These are phyloP conservation scores for Elgaria multicarinata DNA, from an alignment of 2,113 vertebrate genomes.

Conservation along the genomic window DNA sequence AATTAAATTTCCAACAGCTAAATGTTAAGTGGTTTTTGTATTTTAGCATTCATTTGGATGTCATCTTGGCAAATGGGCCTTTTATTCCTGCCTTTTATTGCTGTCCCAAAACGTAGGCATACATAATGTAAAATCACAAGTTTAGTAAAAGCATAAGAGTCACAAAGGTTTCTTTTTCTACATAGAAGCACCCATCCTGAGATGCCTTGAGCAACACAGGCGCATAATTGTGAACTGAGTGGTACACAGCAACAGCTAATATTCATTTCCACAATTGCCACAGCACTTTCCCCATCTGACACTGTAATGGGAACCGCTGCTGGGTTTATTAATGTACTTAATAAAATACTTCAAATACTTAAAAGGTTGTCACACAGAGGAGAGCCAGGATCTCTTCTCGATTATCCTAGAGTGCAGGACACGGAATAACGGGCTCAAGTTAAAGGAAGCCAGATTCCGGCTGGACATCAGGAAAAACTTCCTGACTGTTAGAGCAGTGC, in stretches of 20 bases:
- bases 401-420: too few relatives aligned
- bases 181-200: not conserved
- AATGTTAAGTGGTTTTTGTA: not conserved
- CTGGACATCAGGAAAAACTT: too few relatives aligned
- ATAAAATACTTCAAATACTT: too few relatives aligned
- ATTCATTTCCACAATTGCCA: not conserved
- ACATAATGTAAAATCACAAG: not conserved
- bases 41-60: not conserved
- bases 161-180: not conserved
- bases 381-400: too few relatives aligned
- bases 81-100: conserved; percentile 30
- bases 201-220: not conserved
- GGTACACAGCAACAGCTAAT: not conserved
- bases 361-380: too few relatives aligned
- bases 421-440: too few relatives aligned
- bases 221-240: not conserved
- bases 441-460: too few relatives aligned
- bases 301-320: not conserved
- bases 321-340: not conserved
- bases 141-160: not conserved
- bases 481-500: too few relatives aligned
- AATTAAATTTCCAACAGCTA: not conserved
- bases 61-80: conserved; percentile 27
- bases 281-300: not conserved
- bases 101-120: not conserved